phyloP scores from a whole-genome alignment of 2,797 vertebrate genomes.

The Myotis daubentonii region DNA sequence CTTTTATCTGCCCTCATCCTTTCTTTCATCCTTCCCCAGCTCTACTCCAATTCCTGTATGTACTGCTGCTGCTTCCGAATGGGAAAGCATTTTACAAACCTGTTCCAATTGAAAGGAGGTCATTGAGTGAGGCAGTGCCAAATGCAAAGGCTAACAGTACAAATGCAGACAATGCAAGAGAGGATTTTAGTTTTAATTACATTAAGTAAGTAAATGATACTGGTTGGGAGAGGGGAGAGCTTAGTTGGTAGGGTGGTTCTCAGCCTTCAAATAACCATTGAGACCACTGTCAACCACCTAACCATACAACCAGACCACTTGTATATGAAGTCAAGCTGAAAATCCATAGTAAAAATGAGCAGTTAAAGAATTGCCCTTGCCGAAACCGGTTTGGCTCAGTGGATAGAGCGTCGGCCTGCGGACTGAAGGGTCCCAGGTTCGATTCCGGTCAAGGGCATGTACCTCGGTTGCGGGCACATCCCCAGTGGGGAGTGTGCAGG shows the following conservation, averaged over 20 bases:
- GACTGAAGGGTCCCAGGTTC: too few species aligned
- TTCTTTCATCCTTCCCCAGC: background rate
- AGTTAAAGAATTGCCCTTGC: background rate
- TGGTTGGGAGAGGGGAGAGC: background rate
- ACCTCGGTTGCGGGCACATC: too few species aligned
- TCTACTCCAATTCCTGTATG: background rate
- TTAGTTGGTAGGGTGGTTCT: background rate
- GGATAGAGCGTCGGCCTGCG: too few species aligned
- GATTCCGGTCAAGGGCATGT: too few species aligned
- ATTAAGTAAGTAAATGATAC: background rate
- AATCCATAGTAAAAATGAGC: constrained; percentile 20
- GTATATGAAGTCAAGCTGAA: background rate
- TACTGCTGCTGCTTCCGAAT: background rate
- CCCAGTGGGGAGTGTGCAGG: too few species aligned
- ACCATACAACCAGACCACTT: background rate
- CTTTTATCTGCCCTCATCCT: background rate
- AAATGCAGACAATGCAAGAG: background rate
- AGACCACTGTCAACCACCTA: background rate
- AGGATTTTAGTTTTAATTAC: background rate
- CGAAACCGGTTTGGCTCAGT: too few species aligned
- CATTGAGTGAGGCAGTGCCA: background rate
- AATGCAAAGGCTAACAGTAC: background rate
- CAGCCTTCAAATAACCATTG: background rate
- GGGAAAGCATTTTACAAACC: constrained; percentile 16
- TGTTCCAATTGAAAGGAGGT: constrained; percentile 2